phyloP scores from a whole-genome alignment of 2,888 invertebrate species.

The Galerucella calmariensis region DNA sequence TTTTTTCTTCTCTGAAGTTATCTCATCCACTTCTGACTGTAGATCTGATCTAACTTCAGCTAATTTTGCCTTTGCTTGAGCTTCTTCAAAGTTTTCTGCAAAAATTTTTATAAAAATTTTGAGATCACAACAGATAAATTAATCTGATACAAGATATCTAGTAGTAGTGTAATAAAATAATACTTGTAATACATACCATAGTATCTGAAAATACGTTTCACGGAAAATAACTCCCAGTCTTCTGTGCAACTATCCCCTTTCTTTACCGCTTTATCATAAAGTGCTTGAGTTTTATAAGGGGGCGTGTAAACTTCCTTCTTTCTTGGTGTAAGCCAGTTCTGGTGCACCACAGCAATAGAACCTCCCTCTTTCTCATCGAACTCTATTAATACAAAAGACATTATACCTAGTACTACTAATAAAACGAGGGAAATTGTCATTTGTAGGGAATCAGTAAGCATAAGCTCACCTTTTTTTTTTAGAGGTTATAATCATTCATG shows the following conservation, averaged over 20 bases:
- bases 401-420: background rate
- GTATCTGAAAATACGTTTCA: slow-evolving; percentile 2
- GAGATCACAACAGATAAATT: no score
- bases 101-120: no score
- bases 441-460: background rate
- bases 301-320: no score
- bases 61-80: slow-evolving; percentile 3
- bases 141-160: no score
- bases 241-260: slow-evolving; percentile 4
- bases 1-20: background rate
- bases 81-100: background rate
- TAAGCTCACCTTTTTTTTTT: no score
- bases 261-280: slow-evolving; percentile 1
- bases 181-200: no score
- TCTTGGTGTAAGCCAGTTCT: no score
- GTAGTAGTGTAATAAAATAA: no score
- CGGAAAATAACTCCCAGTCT: slow-evolving; percentile 1
- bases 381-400: no score
- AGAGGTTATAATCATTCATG: no score
- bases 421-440: background rate
- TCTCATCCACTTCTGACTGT: slow-evolving; percentile 7
- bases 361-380: background rate
- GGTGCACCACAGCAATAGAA: no score
- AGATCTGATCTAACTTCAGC: slow-evolving; percentile 1
- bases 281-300: background rate